Base-by-base conservation (phyloP, 2,888 invertebrate species). In the Acholoe squamosa region DNA sequence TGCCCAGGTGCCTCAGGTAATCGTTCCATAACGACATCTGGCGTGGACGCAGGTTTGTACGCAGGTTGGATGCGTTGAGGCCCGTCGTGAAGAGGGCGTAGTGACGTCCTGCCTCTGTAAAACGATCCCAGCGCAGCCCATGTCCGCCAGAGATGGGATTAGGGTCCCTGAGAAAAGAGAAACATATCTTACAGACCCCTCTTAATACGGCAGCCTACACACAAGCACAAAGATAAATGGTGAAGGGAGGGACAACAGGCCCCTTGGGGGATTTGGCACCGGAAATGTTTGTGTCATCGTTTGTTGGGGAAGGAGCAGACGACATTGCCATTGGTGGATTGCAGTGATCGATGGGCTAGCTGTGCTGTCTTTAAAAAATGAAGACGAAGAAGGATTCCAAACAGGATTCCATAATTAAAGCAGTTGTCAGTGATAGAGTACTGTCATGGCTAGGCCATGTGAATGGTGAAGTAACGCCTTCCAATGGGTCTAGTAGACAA, bases 11-110 rank as follows among this genome's bases (percentile, higher is more conserved):
- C n/a, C 56, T 34, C 84, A 91, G 43, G 84, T 91, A 91, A 25
- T 89, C 84, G 56, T 91, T 91, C 91, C 91, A 91, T 34, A 91
- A 84, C 43, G 91, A 71, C 91, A 91, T 91, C 80, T 90, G 71
- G 88, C 91, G 76, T 28, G 89, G 51, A 33, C 90, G 71, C 80
- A 90, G 80, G 90, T 77, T 54, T 51, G 31, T 80, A 25, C 84
- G 51, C 56, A 76, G 76, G 51, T 76, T 76, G 34, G 71, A 33
- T 5, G 54, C 52, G 54, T 77, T 80, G 33, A 90, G 80, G 54
- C 54, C 56, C 22, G 90, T 90, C 0, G 80, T 80, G 52, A 90
- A 80, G 54, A 67, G n/a, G 31, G 61, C 90, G 22, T 90, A 90
- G 34, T 84, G 34, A 3, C 80, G 34, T n/a, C 31, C 54, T n/a